Base-by-base conservation (phyloP, 2,888 invertebrate species). In the Patella caerulea region DNA sequence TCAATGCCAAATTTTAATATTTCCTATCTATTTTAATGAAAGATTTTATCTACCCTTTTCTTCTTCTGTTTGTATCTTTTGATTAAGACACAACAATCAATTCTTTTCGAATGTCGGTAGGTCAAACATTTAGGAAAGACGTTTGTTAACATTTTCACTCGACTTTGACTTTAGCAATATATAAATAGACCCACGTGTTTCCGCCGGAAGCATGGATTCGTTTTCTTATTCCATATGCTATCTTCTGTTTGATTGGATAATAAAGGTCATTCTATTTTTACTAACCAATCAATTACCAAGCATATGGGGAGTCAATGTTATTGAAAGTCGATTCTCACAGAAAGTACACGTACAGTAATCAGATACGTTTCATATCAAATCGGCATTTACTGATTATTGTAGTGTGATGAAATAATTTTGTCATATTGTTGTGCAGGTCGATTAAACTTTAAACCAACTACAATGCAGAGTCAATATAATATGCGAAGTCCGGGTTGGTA, bases 401-500 rank as follows among this genome's bases (percentile, higher is more conserved):
- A 45, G 45, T 7, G 45, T 45, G 45, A 45, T 45, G 45, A 45
- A 45, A 45, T 9, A 45, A 45, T 45, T 45, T 45, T 45, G 45
- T 9, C 9, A 45, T 7, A 45, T 45, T 45, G 0, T 45, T 9
- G 45, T 45, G 7, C 9, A 45, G 1, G 45, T 45, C 45, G 7
- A 45, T 45, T 45, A 45, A 45, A 9, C 9, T 9, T 45, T 1
- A 45, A 45, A 9, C 45, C 45, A 45, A 45, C 7, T 45, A 53
- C 45, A 55, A 88, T 93, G 88, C 93, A 93, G 90, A 92, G 91
- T 53, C 93, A 94, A 88, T 94, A 94, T 88, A 94, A 94, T 87
- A 92, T 93, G 71, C 94, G 93, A 89, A 94, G 94, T 86, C 94
- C 94, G 86, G 94, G 94, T 94, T 91, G 73, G 71, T 75, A 15